A percentile compares a stretch with the other conserved stretches of the same genome.
These are phyloP conservation scores for Tragelaphus scriptus DNA, from an alignment of 2,113 vertebrate species.

Conservation along the genomic window DNA sequence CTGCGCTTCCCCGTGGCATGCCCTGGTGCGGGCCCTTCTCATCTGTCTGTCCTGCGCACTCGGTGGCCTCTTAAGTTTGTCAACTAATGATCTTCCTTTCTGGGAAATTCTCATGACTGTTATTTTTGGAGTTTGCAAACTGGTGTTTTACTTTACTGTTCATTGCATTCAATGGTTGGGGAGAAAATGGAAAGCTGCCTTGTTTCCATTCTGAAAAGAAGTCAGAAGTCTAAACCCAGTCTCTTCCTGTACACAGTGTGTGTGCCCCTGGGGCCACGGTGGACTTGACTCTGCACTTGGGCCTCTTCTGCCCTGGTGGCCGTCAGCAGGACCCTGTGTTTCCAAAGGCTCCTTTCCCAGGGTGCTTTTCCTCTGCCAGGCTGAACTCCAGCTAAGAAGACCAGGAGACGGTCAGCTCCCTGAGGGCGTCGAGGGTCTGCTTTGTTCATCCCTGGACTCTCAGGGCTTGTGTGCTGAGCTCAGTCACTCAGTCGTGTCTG, in stretches of 20 bases:
- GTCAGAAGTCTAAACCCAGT: neutral
- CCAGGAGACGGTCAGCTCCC: neutral
- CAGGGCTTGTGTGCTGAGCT: neutral
- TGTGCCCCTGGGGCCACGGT: slow-evolving; percentile 39
- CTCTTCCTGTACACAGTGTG: neutral
- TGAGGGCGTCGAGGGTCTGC: neutral
- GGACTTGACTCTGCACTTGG: neutral
- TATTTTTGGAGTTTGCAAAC: neutral
- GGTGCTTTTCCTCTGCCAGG: slow-evolving; percentile 44
- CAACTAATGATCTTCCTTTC: neutral
- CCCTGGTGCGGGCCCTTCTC: fast-evolving
- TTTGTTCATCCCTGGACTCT: fast-evolving
- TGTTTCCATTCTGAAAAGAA: slow-evolving; percentile 33
- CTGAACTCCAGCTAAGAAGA: neutral
- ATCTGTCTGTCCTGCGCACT: neutral
- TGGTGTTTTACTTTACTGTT: neutral
- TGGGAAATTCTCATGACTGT: neutral
- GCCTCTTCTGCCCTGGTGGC: neutral
- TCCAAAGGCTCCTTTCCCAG: neutral
- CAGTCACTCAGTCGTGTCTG: neutral
- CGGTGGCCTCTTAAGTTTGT: fast-evolving
- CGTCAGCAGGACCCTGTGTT: neutral
- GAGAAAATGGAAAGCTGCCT: neutral
- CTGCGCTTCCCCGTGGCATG: fast-evolving
- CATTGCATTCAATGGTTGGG: neutral